Conservation (phyloP, 2,797 vertebrate species). For the Melanotaenia maccullochi region DNA sequence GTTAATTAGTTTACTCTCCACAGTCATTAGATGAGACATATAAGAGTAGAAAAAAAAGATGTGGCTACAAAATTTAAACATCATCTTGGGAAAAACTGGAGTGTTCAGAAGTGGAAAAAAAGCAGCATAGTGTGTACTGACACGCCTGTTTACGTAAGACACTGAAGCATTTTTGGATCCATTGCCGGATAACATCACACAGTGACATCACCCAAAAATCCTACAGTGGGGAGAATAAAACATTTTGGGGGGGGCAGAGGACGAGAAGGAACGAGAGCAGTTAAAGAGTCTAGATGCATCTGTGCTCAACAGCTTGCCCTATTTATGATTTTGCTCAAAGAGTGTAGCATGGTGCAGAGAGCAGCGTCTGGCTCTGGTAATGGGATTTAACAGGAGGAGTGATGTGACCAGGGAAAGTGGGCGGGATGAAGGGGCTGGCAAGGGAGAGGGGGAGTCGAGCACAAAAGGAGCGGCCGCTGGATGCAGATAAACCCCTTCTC, state of each 20-base stretch:
- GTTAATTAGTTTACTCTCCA: conserved; percentile 1
- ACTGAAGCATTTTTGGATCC: conserved; percentile 36
- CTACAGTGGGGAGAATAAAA: conserved; percentile 6
- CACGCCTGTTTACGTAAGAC: conserved; percentile 51
- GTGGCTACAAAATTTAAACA: conserved; percentile 8
- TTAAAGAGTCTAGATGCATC: conserved; percentile 51
- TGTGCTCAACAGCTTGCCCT: conserved; percentile 71
- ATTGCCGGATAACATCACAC: conserved; percentile 35
- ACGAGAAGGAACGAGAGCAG: conserved; percentile 48
- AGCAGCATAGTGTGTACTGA: conserved; percentile 12
- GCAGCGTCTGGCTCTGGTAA: conserved; percentile 53
- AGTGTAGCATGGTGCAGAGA: conserved; percentile 30
- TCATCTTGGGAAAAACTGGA: conserved; percentile 24
- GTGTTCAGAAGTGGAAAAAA: conserved; percentile 8
- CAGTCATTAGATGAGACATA: conserved; percentile 20
- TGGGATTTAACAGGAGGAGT: conserved; percentile 66
- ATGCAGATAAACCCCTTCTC: conserved; percentile 69
- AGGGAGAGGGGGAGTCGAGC: not conserved
- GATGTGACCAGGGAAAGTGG: conserved; percentile 49
- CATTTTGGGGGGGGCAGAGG: conserved; percentile 27
- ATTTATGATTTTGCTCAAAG: conserved; percentile 61
- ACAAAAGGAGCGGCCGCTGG: conserved; percentile 67
- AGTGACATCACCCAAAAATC: conserved; percentile 51
- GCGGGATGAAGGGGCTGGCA: conserved; percentile 13
- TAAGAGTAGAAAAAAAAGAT: conserved; percentile 7